Base-by-base conservation (phyloP, 2,113 vertebrate species). In the Bambusicola thoracicus region DNA sequence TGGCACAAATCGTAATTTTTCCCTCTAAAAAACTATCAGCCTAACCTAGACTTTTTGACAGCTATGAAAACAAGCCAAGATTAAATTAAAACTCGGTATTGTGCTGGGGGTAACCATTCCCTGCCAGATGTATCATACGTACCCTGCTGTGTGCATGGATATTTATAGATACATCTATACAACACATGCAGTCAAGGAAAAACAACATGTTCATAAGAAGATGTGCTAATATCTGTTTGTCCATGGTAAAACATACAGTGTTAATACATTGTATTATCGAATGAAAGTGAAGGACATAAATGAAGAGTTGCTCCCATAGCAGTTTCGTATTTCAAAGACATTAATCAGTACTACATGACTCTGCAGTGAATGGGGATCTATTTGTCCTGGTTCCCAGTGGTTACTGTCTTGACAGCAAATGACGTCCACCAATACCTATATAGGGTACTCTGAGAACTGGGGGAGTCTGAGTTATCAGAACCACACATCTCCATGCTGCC, bases 111-210 rank as follows among this genome's bases (percentile, higher is more conserved):
- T 74, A 77, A 46, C 63, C 14, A 11, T 85, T 87, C 49, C 44
- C 55, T 80, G 67, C 34, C 67, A 93, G 20, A 81, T 82, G 72
- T 73, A 34, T 90, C 85, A 49, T 38, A 62, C 61, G 32, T 70
- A 67, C 34, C 70, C 75, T 87, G 67, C 89, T 85, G 58, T 63
- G 63, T 49, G 4, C 32, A 3, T 46, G 51, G 63, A 17, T 93
- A 85, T 96, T 92, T 95, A 83, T 80, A 69, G 66, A 38, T 89
- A 61, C 61, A 25, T 74, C 81, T 82, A 55, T 89, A 70, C 18
- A 74, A 87, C 11, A 21, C 34, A 77, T 34, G 29, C 61, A 90
- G 59, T 69, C 53, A 85, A 88, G 68, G 30, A 4, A 65, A 79
- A 75, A 41, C 10, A 10, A n/a, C 6, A 32, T 48, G 34, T 49